Percentiles rank a stretch among this genome's conserved stretches.
Evolutionary conservation across 2,797 vertebrate species (phyloP).

Genomic region (Urocyon cinereoargenteus): DNA sequence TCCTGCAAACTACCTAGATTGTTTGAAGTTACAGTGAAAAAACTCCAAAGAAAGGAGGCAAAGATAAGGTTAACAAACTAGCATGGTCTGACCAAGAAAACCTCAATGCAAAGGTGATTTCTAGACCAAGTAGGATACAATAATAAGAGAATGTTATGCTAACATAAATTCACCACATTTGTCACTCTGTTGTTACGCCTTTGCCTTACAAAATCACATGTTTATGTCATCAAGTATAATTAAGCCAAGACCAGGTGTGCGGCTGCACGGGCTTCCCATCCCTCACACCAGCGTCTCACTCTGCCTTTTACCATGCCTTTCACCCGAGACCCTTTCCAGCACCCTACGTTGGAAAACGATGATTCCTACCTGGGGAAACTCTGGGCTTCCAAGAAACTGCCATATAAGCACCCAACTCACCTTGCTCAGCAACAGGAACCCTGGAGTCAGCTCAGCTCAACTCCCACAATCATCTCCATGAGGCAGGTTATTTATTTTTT

Average conservation of each 20-base stretch:
- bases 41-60: conserved; percentile 5
- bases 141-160: not conserved
- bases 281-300: too few relatives aligned
- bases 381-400: conserved; percentile 81
- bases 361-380: too few relatives aligned
- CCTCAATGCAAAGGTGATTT: not conserved
- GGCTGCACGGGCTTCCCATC: too few relatives aligned
- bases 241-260: too few relatives aligned
- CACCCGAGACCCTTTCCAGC: too few relatives aligned
- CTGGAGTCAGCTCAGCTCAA: conserved; percentile 89
- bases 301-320: too few relatives aligned
- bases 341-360: too few relatives aligned
- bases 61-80: not conserved
- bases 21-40: not conserved
- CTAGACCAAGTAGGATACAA: not conserved
- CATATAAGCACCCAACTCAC: conserved; percentile 84
- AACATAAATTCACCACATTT: not conserved
- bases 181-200: not conserved
- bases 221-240: not conserved
- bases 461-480: conserved; percentile 87
- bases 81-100: not conserved
- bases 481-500: conserved; percentile 77
- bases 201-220: not conserved
- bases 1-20: not conserved
- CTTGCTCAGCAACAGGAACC: conserved; percentile 90